Percentiles rank a stretch among this genome's conserved stretches.
phyloP scores from a whole-genome alignment of 1,140 invertebrate genomes.

The Phymastichus coffea region DNA sequence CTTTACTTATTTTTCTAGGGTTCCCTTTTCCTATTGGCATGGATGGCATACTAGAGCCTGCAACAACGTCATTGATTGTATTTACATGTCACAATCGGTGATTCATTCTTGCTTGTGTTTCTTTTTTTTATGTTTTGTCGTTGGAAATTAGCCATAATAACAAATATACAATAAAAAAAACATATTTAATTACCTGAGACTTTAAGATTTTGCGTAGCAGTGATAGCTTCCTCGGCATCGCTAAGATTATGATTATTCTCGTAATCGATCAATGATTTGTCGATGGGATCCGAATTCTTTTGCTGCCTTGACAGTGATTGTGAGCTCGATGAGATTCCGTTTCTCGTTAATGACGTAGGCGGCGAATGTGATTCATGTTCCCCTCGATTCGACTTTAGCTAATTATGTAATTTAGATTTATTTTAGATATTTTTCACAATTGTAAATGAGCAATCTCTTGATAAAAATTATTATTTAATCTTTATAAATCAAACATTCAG shows the following conservation, averaged over 20 bases:
- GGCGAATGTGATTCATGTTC: slow-evolving; percentile 39
- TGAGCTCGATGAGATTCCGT: slow-evolving; percentile 44
- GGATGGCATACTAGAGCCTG: slow-evolving; percentile 44
- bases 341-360: slow-evolving; percentile 43
- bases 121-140: no score
- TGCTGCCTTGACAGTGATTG: slow-evolving; percentile 46
- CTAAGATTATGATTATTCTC: slow-evolving; percentile 50
- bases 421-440: no score
- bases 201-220: slow-evolving; percentile 46
- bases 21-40: slow-evolving; percentile 49
- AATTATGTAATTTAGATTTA: not conserved
- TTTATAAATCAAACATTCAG: no score
- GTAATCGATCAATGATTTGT: slow-evolving; percentile 43
- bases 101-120: no score
- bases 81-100: no score
- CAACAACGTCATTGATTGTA: slow-evolving; percentile 15
- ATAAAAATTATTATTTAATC: no score
- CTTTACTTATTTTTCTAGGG: slow-evolving; percentile 47
- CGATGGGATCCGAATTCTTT: slow-evolving; percentile 20
- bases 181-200: slow-evolving; percentile 38
- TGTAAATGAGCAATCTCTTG: no score
- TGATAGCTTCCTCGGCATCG: slow-evolving; percentile 53
- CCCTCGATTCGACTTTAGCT: slow-evolving; percentile 33
- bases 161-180: not conserved
- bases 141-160: not conserved